Evolutionary conservation across 2,888 invertebrate genomes (phyloP).

Genomic region (Acanthosepion lycidas): DNA sequence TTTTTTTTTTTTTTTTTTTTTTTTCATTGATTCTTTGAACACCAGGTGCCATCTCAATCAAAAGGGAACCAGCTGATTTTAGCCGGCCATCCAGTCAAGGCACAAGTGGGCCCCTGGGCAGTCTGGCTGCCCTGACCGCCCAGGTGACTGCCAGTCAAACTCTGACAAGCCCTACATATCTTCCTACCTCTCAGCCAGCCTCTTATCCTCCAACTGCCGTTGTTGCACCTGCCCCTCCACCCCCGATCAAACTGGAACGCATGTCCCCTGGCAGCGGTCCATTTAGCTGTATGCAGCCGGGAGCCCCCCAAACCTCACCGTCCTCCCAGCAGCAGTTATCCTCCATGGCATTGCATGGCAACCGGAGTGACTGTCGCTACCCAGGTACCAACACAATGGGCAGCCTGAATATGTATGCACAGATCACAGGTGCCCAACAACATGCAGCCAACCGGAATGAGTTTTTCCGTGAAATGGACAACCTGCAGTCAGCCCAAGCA

Average conservation of each 20-base stretch:
- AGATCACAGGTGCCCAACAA: constrained; percentile 44
- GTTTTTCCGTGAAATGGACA: constrained; percentile 44
- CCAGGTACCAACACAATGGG: constrained; percentile 45
- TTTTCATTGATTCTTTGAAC: background rate
- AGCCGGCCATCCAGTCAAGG: background rate
- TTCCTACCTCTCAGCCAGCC: constrained; percentile 40
- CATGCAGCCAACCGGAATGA: constrained; percentile 38
- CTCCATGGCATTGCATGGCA: constrained; percentile 42
- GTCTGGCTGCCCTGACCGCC: constrained; percentile 42
- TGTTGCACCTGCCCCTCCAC: constrained; percentile 38
- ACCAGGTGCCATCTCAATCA: constrained; percentile 36
- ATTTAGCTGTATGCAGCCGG: constrained; percentile 46
- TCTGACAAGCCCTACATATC: constrained; percentile 42
- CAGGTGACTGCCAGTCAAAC: constrained; percentile 44
- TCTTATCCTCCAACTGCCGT: constrained; percentile 41
- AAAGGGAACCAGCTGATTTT: constrained; percentile 42
- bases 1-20: background rate
- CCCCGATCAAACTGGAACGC: constrained; percentile 38
- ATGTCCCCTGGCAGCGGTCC: constrained; percentile 44
- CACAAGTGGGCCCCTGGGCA: constrained; percentile 40
- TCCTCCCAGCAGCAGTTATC: constrained; percentile 39
- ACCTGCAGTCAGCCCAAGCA: constrained; percentile 39
- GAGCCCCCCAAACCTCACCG: constrained; percentile 8
- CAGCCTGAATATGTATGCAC: constrained; percentile 42
- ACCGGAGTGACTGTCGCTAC: constrained; percentile 44